phyloP scores from a whole-genome alignment of 2,797 vertebrate species.

The Ptychobarbus kaznakovi region DNA sequence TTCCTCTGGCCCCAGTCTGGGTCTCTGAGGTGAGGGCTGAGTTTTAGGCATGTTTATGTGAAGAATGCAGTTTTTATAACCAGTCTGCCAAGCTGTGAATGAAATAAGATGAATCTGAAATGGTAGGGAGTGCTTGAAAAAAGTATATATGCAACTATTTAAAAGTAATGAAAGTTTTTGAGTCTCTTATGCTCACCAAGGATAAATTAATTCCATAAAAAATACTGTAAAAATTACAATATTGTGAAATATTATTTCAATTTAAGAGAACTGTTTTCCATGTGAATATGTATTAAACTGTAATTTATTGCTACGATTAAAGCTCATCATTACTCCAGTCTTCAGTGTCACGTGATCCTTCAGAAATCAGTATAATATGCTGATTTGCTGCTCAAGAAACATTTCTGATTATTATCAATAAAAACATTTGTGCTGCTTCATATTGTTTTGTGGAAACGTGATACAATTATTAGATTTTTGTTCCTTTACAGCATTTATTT shows the following conservation, averaged over 20 bases:
- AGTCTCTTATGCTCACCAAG: neutral
- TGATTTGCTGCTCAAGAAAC: neutral
- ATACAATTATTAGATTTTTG: neutral
- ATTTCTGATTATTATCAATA: neutral
- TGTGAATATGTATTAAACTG: neutral
- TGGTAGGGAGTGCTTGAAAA: neutral
- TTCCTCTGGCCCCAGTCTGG: conserved; percentile 11
- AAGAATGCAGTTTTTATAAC: neutral
- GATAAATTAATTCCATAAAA: neutral
- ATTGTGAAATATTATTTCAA: neutral
- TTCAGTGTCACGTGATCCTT: neutral
- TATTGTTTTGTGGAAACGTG: neutral
- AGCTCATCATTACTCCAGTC: neutral
- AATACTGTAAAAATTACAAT: neutral
- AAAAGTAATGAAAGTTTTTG: neutral
- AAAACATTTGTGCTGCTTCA: neutral
- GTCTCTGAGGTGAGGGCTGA: conserved; percentile 30
- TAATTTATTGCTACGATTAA: neutral
- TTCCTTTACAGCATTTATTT: neutral
- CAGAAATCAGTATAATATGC: neutral
- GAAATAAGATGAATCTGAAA: neutral
- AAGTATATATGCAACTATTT: neutral
- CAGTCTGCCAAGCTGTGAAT: neutral
- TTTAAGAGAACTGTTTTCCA: neutral
- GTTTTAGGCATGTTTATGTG: neutral